phyloP scores from a whole-genome alignment of 2,113 vertebrate genomes.

The Gnathonemus longibarbis region DNA sequence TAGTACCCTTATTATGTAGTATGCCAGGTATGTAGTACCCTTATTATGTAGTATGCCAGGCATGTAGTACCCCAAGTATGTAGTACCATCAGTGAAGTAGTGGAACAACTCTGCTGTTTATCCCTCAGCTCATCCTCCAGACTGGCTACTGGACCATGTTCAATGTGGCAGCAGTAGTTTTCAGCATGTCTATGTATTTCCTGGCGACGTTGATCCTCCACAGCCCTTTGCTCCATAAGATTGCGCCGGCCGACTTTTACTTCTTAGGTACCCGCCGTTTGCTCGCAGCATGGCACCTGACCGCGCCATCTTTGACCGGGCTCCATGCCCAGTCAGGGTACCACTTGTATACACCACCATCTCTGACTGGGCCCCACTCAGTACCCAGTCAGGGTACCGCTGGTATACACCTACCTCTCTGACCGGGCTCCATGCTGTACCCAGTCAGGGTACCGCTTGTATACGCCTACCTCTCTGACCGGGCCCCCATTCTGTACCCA shows the following conservation, averaged over 20 bases:
- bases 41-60: no score
- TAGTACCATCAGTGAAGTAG: background rate
- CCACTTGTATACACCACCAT: no score
- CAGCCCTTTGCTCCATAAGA: constrained; percentile 46
- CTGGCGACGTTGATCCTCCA: constrained; percentile 63
- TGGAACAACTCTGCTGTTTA: background rate
- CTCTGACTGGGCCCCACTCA: background rate
- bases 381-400: background rate
- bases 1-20: background rate
- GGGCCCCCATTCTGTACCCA: background rate
- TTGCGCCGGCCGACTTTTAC: constrained; percentile 58
- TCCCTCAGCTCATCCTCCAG: constrained; percentile 62
- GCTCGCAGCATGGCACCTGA: background rate
- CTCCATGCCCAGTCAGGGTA: background rate
- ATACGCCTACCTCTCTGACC: background rate
- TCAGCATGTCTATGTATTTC: constrained; percentile 63
- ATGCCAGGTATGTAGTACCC: no score
- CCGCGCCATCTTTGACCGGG: background rate
- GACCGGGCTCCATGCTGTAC: no score
- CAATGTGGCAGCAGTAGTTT: constrained; percentile 47
- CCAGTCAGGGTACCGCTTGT: background rate
- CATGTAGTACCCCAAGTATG: background rate
- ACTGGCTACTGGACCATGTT: constrained; percentile 72
- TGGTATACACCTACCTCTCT: background rate
- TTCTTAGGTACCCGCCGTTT: constrained; percentile 67